Conservation (phyloP, 1,140 invertebrate species). For the Drosophila pseudoananassae region DNA sequence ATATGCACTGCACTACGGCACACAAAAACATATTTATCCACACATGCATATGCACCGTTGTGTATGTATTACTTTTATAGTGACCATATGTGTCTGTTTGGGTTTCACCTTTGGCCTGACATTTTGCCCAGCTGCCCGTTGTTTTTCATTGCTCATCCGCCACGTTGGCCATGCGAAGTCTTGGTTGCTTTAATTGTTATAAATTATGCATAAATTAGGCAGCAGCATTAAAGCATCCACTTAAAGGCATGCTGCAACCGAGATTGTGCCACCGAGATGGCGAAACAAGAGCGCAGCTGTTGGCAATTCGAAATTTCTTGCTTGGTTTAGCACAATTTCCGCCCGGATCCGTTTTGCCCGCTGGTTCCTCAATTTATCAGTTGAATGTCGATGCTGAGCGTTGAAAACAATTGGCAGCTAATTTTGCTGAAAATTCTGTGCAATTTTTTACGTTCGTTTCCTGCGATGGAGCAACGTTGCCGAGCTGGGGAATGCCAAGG, state of each 20-base stretch:
- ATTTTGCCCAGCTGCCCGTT: conserved; percentile 35
- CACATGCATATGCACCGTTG: not conserved
- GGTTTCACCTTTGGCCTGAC: conserved; percentile 44
- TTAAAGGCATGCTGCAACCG: conserved; percentile 23
- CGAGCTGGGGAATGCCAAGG: conserved; percentile 11
- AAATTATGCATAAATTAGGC: conserved; percentile 62
- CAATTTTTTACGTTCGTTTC: conserved; percentile 60
- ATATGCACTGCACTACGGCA: conserved; percentile 57
- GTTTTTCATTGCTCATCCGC: conserved; percentile 67
- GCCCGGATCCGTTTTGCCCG: conserved; percentile 31
- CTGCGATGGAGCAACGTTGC: conserved; percentile 14
- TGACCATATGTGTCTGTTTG: conserved; percentile 1
- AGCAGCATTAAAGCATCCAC: conserved; percentile 44
- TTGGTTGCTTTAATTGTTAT: conserved; percentile 68
- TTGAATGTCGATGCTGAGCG: conserved; percentile 62
- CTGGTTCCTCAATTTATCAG: conserved; percentile 62
- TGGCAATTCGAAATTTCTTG: conserved; percentile 71
- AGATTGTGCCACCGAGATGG: conserved; percentile 7
- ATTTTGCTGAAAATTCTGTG: conserved; percentile 75
- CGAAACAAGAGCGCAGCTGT: conserved; percentile 33
- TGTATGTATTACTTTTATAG: conserved; percentile 2
- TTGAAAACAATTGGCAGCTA: conserved; percentile 79
- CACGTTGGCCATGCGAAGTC: conserved; percentile 34
- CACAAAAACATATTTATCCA: conserved; percentile 38
- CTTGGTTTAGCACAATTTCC: conserved; percentile 76